These are phyloP conservation scores for Pycnomerus fuliginosus DNA, from an alignment of 2,888 invertebrate genomes.

Conservation along the genomic window DNA sequence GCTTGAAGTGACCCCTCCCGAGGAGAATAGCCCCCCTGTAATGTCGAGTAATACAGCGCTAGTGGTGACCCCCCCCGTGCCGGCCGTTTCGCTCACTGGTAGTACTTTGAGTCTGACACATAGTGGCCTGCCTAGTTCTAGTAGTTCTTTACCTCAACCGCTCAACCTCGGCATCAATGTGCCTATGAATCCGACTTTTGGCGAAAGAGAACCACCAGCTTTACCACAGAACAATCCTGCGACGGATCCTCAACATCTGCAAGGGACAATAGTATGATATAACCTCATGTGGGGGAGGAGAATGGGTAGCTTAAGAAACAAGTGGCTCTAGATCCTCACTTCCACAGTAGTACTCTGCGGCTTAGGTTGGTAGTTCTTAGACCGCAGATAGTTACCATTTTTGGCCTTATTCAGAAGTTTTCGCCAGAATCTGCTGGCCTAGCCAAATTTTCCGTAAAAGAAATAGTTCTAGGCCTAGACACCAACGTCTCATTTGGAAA, in stretches of 20 bases:
- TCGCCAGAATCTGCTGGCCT: constrained; percentile 34
- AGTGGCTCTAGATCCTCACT: constrained; percentile 65
- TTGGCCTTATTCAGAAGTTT: constrained; percentile 48
- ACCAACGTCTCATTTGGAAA: constrained; percentile 17
- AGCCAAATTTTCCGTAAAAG: constrained; percentile 42
- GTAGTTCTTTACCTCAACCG: constrained; percentile 39
- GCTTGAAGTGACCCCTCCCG: constrained; percentile 62
- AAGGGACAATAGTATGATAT: constrained; percentile 94
- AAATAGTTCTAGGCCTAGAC: constrained; percentile 26
- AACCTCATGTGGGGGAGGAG: constrained; percentile 91
- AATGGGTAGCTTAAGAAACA: constrained; percentile 75
- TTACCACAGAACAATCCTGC: constrained; percentile 44
- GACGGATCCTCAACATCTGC: constrained; percentile 72
- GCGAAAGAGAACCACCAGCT: constrained; percentile 43
- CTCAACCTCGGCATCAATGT: constrained; percentile 45
- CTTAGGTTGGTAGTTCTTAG: constrained; percentile 13
- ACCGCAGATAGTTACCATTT: constrained; percentile 34
- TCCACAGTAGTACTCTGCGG: constrained; percentile 45
- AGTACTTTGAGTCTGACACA: constrained; percentile 48
- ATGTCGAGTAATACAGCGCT: constrained; percentile 58
- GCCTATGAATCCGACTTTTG: constrained; percentile 42
- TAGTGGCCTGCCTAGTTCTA: constrained; percentile 40
- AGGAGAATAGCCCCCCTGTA: constrained; percentile 58
- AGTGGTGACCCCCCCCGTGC: constrained; percentile 53
- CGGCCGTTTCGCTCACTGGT: constrained; percentile 44